Conservation (phyloP, 2,888 invertebrate genomes). For the Diachrysia chrysitis region DNA sequence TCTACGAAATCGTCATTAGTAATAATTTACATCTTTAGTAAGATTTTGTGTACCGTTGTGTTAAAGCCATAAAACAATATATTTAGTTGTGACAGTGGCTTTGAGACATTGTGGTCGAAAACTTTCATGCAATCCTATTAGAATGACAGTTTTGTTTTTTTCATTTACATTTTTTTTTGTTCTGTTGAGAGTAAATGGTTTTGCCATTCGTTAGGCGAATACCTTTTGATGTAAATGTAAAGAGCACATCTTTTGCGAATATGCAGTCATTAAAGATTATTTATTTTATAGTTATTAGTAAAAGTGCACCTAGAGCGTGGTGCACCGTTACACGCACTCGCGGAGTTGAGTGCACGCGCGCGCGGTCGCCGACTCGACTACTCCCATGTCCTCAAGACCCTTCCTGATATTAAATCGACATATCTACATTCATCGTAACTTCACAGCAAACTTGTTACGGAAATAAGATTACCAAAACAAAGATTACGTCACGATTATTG, state of each 20-base stretch:
- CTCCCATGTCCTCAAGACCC: conserved; percentile 64
- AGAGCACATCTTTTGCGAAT: neutral
- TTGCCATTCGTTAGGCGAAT: neutral
- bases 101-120: conserved; percentile 20
- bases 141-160: conserved; percentile 1
- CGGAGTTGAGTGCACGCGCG: conserved; percentile 85
- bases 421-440: conserved; percentile 23
- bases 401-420: conserved; percentile 42
- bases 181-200: neutral
- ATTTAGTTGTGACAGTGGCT: neutral
- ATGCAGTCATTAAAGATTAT: conserved; percentile 25
- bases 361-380: conserved; percentile 85
- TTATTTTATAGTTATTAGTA: conserved; percentile 55
- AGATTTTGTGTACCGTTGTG: conserved; percentile 49
- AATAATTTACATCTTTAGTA: conserved; percentile 62
- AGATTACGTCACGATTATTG: conserved; percentile 34
- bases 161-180: neutral
- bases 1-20: conserved; percentile 61
- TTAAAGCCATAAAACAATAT: conserved; percentile 14
- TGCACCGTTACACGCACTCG: conserved; percentile 85
- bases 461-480: conserved; percentile 15
- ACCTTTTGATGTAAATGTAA: neutral
- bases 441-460: conserved; percentile 11
- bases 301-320: conserved; percentile 71
- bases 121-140: conserved; percentile 12